phyloP scores from a whole-genome alignment of 2,888 invertebrate species.

The Leptura quadrifasciata region DNA sequence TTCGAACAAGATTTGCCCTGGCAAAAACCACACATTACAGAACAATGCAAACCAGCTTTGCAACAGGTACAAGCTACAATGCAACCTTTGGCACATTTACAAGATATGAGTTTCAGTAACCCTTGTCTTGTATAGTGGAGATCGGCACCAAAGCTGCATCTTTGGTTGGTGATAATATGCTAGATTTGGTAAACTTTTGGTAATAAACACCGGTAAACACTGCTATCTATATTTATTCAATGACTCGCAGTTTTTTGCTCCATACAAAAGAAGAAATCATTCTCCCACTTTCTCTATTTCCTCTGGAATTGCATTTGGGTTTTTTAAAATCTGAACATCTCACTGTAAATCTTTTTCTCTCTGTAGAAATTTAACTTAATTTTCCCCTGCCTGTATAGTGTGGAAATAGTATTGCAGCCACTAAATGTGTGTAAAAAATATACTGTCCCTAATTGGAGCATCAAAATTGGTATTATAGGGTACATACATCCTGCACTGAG shows the following conservation, averaged over 20 bases:
- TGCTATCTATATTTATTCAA: constrained; percentile 1
- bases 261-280: constrained; percentile 5
- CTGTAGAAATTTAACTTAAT: background rate
- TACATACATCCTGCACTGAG: background rate
- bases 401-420: background rate
- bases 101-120: constrained; percentile 10
- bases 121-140: background rate
- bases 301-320: background rate
- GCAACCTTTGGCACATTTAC: constrained; percentile 2
- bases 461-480: background rate
- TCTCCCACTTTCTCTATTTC: constrained; percentile 1
- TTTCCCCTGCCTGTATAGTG: background rate
- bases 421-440: background rate
- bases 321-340: background rate
- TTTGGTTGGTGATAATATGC: constrained; percentile 1
- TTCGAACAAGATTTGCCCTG: background rate
- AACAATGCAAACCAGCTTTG: background rate
- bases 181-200: constrained; percentile 1
- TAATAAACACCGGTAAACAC: background rate
- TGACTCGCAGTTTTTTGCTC: background rate
- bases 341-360: background rate
- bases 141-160: background rate
- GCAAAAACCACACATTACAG: background rate
- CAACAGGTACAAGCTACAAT: background rate
- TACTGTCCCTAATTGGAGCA: background rate